Percentiles rank a stretch among this genome's conserved stretches.
Evolutionary conservation across 2,113 vertebrate species (phyloP).

Genomic region (Ahaetulla prasina): DNA sequence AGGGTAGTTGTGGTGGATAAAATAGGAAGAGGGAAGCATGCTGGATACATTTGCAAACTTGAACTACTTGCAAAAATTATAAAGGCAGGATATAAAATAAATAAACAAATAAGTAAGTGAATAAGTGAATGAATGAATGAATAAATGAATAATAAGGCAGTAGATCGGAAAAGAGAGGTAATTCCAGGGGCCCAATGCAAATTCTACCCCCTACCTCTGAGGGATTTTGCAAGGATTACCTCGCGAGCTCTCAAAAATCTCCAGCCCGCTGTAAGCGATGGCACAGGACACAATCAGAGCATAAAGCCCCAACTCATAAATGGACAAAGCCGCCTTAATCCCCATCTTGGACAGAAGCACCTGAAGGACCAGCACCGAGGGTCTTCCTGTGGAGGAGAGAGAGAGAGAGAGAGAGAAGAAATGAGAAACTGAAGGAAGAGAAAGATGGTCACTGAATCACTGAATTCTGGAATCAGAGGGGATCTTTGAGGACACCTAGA

Average conservation of each 20-base stretch:
- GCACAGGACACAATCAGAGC: constrained; percentile 78
- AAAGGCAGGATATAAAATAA: neutral
- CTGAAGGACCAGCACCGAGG: accelerated
- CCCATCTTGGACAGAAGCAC: constrained; percentile 73
- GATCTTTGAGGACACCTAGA: neutral
- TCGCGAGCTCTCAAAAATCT: constrained; percentile 84
- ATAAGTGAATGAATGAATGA: neutral
- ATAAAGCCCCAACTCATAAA: constrained; percentile 86
- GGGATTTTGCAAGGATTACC: constrained; percentile 63
- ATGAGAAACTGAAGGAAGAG: no score
- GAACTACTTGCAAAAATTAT: neutral
- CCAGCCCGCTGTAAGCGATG: constrained; percentile 81
- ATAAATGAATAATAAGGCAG: neutral
- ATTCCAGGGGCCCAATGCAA: neutral
- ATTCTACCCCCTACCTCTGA: neutral
- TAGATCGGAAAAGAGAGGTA: neutral
- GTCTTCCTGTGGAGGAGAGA: constrained; percentile 6
- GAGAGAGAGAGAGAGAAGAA: no score
- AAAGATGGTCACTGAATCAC: no score
- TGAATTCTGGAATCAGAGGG: neutral
- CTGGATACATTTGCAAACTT: neutral
- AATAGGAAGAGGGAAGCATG: neutral
- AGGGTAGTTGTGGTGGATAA: neutral
- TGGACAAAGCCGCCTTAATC: constrained; percentile 82
- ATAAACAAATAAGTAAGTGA: neutral